phyloP scores from a whole-genome alignment of 1,140 invertebrate species.

The Orchesella cincta region DNA sequence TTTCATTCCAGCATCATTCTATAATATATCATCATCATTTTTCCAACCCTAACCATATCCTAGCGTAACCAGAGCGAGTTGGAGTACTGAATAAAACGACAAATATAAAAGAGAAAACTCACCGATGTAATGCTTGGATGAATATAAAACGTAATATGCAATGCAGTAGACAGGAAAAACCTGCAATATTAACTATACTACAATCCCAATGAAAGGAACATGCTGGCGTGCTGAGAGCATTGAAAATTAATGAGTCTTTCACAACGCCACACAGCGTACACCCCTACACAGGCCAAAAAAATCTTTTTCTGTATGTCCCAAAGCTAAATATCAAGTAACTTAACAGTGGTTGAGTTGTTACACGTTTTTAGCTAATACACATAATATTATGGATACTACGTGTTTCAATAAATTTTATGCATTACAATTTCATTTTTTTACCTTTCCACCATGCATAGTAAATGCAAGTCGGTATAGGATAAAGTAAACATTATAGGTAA shows the following conservation, averaged over 20 bases:
- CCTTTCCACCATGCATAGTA: background rate
- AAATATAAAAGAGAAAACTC: too few species aligned
- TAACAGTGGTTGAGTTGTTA: background rate
- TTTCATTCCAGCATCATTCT: too few species aligned
- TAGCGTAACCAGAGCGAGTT: too few species aligned
- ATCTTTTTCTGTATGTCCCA: background rate
- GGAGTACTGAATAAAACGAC: too few species aligned
- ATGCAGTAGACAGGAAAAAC: too few species aligned
- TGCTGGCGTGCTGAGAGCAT: slow-evolving; percentile 13
- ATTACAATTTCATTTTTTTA: background rate
- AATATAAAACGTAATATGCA: too few species aligned
- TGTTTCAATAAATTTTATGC: background rate
- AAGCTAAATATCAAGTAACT: slow-evolving; percentile 3
- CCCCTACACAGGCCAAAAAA: background rate
- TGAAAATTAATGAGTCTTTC: slow-evolving; percentile 21
- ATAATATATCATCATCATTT: too few species aligned
- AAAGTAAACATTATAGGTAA: background rate
- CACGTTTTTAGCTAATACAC: background rate
- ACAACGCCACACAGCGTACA: background rate
- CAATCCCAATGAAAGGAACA: background rate
- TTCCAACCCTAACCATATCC: too few species aligned
- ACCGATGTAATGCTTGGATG: too few species aligned
- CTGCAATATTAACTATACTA: background rate
- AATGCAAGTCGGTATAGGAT: too few species aligned
- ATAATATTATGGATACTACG: too few species aligned